phyloP scores from a whole-genome alignment of 2,113 vertebrate genomes.

The Chloropsis cyanopogon region DNA sequence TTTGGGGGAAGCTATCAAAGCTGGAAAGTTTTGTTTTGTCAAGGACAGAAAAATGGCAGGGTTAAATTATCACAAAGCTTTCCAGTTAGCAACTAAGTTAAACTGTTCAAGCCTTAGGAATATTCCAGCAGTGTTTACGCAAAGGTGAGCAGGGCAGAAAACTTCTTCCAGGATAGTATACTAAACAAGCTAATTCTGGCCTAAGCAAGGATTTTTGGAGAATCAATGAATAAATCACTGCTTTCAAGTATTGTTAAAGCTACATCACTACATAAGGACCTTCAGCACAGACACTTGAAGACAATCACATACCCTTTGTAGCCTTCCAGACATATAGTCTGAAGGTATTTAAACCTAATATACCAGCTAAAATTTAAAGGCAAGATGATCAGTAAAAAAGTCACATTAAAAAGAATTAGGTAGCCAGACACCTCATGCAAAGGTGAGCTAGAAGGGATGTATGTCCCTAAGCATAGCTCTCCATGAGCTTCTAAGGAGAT shows the following conservation, averaged over 20 bases:
- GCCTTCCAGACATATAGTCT: neutral
- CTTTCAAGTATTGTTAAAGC: neutral
- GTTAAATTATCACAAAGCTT: neutral
- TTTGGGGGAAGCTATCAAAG: neutral
- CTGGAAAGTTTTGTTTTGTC: neutral
- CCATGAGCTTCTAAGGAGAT: neutral
- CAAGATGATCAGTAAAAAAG: neutral
- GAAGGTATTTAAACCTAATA: neutral
- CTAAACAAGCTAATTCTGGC: neutral
- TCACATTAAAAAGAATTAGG: neutral
- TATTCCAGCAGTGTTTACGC: neutral
- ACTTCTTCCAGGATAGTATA: neutral
- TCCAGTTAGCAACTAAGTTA: neutral
- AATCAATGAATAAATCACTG: neutral
- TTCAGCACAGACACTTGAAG: neutral
- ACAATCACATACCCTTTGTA: neutral
- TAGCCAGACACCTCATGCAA: neutral
- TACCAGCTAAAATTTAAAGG: neutral
- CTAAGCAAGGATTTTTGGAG: neutral
- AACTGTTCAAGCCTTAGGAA: neutral
- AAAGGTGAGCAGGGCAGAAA: neutral
- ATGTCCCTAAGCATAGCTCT: neutral
- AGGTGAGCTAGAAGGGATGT: neutral
- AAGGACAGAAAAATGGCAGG: neutral
- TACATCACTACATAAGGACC: neutral